These are phyloP conservation scores for Brachionichthys hirsutus DNA, from an alignment of 2,113 vertebrate genomes.

Conservation along the genomic window DNA sequence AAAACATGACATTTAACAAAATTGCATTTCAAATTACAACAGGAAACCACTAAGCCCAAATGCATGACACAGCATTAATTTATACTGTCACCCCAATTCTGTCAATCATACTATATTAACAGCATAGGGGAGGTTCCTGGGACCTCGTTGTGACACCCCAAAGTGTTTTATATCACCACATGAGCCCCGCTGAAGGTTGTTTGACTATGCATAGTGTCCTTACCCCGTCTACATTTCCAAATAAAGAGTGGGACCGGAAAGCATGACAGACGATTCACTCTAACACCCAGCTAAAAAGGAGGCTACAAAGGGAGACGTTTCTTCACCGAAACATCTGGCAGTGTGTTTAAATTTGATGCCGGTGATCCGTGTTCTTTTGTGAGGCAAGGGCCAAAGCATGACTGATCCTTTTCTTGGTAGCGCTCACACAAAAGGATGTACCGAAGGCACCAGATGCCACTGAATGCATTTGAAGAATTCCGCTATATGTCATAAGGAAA, in stretches of 20 bases:
- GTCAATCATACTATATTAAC: constrained; percentile 23
- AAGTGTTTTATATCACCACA: constrained; percentile 28
- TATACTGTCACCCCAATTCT: constrained; percentile 35
- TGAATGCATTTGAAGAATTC: constrained; percentile 35
- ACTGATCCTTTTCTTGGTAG: constrained; percentile 56
- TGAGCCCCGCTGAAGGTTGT: constrained; percentile 37
- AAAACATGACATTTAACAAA: too few species aligned
- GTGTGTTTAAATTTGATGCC: constrained; percentile 36
- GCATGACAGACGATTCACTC: constrained; percentile 23
- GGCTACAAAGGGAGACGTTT: constrained; percentile 28
- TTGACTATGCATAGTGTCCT: constrained; percentile 32
- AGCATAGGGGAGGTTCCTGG: constrained; percentile 34
- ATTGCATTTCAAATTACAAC: too few species aligned
- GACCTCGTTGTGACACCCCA: constrained; percentile 30
- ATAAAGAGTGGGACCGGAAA: constrained; percentile 30
- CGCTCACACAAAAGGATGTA: constrained; percentile 57
- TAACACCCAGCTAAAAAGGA: constrained; percentile 16
- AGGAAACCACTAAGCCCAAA: too few species aligned
- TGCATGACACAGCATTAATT: background rate
- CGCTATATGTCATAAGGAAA: constrained; percentile 24
- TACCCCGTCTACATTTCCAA: constrained; percentile 4
- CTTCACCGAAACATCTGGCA: constrained; percentile 43
- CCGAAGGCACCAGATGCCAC: constrained; percentile 23
- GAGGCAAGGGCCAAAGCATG: constrained; percentile 42
- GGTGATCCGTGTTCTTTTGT: constrained; percentile 54